Evolutionary conservation across 2,888 invertebrate genomes (phyloP), one percentile per base, ranked within the genome.

Genomic region (Andrena camellia): DNA sequence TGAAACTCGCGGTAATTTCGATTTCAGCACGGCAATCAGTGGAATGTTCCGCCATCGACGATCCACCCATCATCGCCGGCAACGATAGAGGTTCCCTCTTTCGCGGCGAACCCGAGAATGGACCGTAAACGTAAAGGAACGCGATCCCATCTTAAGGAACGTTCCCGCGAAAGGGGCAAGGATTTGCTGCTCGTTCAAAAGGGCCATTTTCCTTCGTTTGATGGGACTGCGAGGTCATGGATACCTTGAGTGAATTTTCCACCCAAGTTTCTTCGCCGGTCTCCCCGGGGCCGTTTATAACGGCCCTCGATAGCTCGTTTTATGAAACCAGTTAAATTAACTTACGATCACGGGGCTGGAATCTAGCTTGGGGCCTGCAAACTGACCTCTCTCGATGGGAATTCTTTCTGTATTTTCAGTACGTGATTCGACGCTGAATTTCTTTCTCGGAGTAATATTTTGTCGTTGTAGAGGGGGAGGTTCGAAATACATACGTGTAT

Each of bases 111-210:
- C 59, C 57, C 59, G 35, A 35, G 59, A 42, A 31, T 48, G 42
- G 69, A 62, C 64, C 72, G 76, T 77, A 81, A 84, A 84, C 59
- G 73, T 31, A 31, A 69, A 81, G 60, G 60, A 62, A 64, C 73
- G 64, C 70, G 78, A 78, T 86, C 78, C 73, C 63, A 83, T 77
- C 68, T 86, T 74, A 77, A 86, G 67, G 63, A 75, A 84, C 72
- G 74, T 59, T 78, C 64, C 57, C 26, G 62, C 63, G 66, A 75
- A 42, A 42, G 70, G 29, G 75, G 70, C 59, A 20, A 87, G 67
- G 78, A 87, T 78, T 84, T 73, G 76, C 76, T 68, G 73, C 72
- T 82, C 71, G 72, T 76, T 84, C 76, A 60, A 63, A 63, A 60
- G 54, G 62, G 23, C 78, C 81, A 80, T 87, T 86, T 77, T 67